Evolutionary conservation across 92 coral and sea anemone genomes (phyloP).

Genomic region (Heteractis magnifica): DNA sequence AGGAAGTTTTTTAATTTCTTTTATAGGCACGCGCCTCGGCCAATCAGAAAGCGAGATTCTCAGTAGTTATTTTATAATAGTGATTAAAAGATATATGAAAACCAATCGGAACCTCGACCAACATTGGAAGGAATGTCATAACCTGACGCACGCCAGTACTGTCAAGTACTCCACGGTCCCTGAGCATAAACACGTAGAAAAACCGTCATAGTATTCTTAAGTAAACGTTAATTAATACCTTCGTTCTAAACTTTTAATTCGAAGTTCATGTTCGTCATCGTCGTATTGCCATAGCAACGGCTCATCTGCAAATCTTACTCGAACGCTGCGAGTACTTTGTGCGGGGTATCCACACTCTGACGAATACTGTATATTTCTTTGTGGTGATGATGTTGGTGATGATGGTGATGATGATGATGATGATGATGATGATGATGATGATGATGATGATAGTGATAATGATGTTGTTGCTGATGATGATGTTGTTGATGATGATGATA

Average conservation of each 20-base stretch:
- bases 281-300: constrained; percentile 36
- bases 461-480: neutral
- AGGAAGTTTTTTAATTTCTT: too few species aligned
- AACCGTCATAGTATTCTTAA: neutral
- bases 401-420: neutral
- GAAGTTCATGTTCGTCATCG: constrained; percentile 47
- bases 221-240: constrained; percentile 33
- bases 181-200: too few species aligned
- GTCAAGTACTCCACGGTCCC: neutral
- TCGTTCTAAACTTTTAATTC: constrained; percentile 68
- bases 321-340: constrained; percentile 38
- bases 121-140: too few species aligned
- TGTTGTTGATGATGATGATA: neutral
- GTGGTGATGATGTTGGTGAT: constrained; percentile 1
- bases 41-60: too few species aligned
- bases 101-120: too few species aligned
- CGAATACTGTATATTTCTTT: neutral
- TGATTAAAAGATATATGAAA: too few species aligned
- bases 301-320: constrained; percentile 83
- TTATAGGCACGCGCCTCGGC: too few species aligned
- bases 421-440: neutral
- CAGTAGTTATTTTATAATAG: too few species aligned
- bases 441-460: constrained; percentile 8
- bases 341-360: constrained; percentile 6
- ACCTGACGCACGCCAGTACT: neutral